A percentile compares a stretch with the other conserved stretches of the same genome.
These are phyloP conservation scores for Parauchenoglanis punctatus DNA, from an alignment of 2,797 vertebrate genomes.

Conservation along the genomic window DNA sequence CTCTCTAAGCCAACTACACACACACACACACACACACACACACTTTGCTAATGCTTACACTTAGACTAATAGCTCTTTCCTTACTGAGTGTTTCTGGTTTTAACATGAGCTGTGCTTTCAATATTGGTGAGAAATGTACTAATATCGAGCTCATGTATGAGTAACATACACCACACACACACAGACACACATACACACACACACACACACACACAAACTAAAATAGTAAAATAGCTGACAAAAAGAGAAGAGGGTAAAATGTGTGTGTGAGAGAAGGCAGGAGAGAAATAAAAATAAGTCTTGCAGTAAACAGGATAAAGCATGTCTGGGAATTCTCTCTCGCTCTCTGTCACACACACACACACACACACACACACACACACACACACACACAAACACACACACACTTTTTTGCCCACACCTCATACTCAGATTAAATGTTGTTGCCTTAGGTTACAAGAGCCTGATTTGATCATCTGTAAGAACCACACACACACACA, in stretches of 20 bases:
- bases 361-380: constrained; percentile 57
- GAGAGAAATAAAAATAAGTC: not conserved
- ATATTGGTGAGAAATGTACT: not conserved
- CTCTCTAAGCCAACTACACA: not conserved
- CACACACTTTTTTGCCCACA: not conserved
- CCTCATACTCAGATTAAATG: not conserved
- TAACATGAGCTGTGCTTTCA: not conserved
- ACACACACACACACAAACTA: constrained; percentile 31
- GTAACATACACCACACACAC: not conserved
- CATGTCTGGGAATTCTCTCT: constrained; percentile 52
- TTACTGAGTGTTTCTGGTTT: not conserved
- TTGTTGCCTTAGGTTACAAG: not conserved
- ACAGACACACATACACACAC: not conserved
- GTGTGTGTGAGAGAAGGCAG: not conserved
- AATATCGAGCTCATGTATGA: not conserved
- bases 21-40: constrained; percentile 6
- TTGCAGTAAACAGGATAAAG: constrained; percentile 64
- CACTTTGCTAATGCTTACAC: not conserved
- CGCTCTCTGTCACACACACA: constrained; percentile 54
- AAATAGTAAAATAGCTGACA: not conserved
- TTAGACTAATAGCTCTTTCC: not conserved
- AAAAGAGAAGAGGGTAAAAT: not conserved
- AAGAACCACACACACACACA: not conserved
- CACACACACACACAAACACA: constrained; percentile 1
- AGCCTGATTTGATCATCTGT: not conserved